Base-by-base conservation (phyloP, 2,888 invertebrate genomes). In the Salpingus planirostris region DNA sequence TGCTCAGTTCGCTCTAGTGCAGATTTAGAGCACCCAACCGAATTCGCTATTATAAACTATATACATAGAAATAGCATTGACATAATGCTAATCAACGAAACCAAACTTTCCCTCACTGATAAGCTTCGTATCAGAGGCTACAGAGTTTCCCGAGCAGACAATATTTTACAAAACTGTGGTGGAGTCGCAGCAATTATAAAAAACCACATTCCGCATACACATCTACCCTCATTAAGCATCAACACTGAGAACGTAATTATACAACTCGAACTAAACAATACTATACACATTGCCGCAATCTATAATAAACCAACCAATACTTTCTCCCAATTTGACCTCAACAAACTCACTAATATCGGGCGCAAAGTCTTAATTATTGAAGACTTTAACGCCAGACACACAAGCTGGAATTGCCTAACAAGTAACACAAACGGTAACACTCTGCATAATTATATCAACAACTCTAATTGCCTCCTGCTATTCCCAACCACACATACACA, bases 11-110 rank as follows among this genome's bases (percentile, higher is more conserved):
- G n/a, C n/a, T n/a, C n/a, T n/a, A n/a, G n/a, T n/a, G n/a, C n/a
- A n/a, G n/a, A n/a, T n/a, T n/a, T n/a, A n/a, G n/a, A n/a, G n/a
- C n/a, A n/a, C n/a, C n/a, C n/a, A n/a, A n/a, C n/a, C n/a, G n/a
- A n/a, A n/a, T n/a, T n/a, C n/a, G n/a, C n/a, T n/a, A n/a, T n/a
- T n/a, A n/a, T 29, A n/a, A 6, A 18, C 1, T 29, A 29, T 10
- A 7, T 29, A 25, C 7, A 30, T 5, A 13, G 11, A 10, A n/a
- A 30, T 7, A 21, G 21, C 11, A 25, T 34, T 18, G 30, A 29
- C 11, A 15, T 30, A 8, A 31, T 34, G 25, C n/a, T 30, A 8
- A 25, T 34, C 4, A 25, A 10, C 7, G 34, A 34, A 21, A 34
- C 34, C 3, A 24, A 25, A 13, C 14, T 30, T 3, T 18, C 18